Base-by-base conservation (phyloP, 2,888 invertebrate genomes). In the Onthophagus sagittarius region DNA sequence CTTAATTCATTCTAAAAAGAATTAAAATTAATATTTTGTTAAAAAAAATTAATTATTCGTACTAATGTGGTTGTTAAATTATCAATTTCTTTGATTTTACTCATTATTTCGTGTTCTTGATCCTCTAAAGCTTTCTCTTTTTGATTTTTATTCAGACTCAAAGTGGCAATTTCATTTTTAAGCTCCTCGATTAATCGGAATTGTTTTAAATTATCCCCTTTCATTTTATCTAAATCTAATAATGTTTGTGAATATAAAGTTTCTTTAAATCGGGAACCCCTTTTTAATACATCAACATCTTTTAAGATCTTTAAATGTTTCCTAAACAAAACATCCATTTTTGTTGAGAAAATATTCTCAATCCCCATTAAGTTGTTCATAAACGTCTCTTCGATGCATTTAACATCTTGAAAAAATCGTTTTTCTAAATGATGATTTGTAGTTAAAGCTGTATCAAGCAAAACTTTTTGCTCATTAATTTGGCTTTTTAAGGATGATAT, bases 1-100 rank as follows among this genome's bases (percentile, higher is more conserved):
- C 79, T 80, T 15, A 84, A 77, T 77, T 83, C 83, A 13, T 77
- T 78, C 85, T 85, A 74, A 74, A n/a, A n/a, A n/a, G n/a, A n/a
- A n/a, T n/a, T n/a, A n/a, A n/a, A n/a, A n/a, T n/a, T n/a, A n/a
- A n/a, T 14, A n/a, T 62, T 63, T 14, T 15, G n/a, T n/a, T n/a
- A n/a, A n/a, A n/a, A n/a, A n/a, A n/a, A n/a, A n/a, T n/a, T n/a
- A n/a, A n/a, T n/a, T 5, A 39, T 53, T 75, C 80, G 76, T 78
- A 83, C 85, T 72, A 82, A 80, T 77, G 80, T 79, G 14, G 72
- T 77, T 39, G 81, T 78, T n/a, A 83, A 74, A 63, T 79, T 79
- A 9, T 76, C 76, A 31, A 79, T 77, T 63, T 76, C 74, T 32
- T 69, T 74, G 69, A 81, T 79, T 75, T 78, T 79, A 76, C 67